A percentile compares a stretch with the other conserved stretches of the same genome.
These are phyloP conservation scores for Drosophila funebris DNA, from an alignment of 1,140 invertebrate genomes.

Conservation along the genomic window DNA sequence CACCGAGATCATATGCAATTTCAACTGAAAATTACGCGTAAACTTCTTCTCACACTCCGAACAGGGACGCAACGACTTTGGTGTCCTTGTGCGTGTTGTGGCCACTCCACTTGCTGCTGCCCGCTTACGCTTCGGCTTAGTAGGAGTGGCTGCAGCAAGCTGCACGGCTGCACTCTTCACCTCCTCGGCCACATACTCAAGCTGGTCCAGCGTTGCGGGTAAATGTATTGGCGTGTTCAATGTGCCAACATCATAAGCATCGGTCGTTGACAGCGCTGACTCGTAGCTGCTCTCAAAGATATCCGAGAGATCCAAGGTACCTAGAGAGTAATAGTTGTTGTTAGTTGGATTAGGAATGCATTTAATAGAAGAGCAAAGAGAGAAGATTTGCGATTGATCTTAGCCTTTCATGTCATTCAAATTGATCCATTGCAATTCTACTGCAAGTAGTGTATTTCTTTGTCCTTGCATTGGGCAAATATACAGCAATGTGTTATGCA, in stretches of 20 bases:
- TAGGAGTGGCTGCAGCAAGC: neutral
- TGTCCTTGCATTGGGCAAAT: too few relatives aligned
- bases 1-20: constrained; percentile 72
- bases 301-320: constrained; percentile 26
- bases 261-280: neutral
- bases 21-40: constrained; percentile 75
- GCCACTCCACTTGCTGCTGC: neutral
- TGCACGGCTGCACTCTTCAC: neutral
- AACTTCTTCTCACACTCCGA: constrained; percentile 75
- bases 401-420: too few relatives aligned
- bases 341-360: neutral
- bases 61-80: constrained; percentile 60
- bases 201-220: constrained; percentile 12
- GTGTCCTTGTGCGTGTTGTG: constrained; percentile 12
- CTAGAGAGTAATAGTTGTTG: neutral
- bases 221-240: constrained; percentile 56
- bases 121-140: constrained; percentile 19
- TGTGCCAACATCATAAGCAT: constrained; percentile 23
- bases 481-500: too few relatives aligned
- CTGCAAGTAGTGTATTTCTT: too few relatives aligned
- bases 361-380: too few relatives aligned
- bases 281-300: neutral
- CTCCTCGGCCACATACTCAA: neutral
- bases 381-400: too few relatives aligned
- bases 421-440: too few relatives aligned